These are phyloP conservation scores for Elaphurus davidianus DNA, from an alignment of 2,113 vertebrate genomes.

Conservation along the genomic window DNA sequence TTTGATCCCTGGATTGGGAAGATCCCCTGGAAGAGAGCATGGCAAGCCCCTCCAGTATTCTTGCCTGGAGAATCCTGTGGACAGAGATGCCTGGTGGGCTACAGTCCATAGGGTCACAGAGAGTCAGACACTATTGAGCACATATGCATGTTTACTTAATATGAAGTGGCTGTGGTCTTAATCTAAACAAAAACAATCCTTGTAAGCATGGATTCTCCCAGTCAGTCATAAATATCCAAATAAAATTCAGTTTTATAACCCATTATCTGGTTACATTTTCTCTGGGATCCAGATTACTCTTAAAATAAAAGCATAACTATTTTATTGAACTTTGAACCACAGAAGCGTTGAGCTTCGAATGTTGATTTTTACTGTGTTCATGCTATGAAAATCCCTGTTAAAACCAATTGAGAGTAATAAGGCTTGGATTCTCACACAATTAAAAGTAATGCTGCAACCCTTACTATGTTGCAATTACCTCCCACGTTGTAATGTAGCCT, in stretches of 20 bases:
- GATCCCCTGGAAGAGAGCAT: not conserved
- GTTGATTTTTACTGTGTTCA: not conserved
- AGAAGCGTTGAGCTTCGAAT: not conserved
- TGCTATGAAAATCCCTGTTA: not conserved
- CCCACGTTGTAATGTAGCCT: not conserved
- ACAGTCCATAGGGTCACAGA: not conserved
- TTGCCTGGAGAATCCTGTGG: not conserved
- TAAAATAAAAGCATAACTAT: not conserved
- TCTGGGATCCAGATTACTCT: not conserved
- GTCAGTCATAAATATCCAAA: not conserved
- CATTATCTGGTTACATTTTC: not conserved
- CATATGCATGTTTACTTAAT: not conserved
- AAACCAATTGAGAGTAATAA: not conserved
- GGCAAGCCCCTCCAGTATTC: not conserved
- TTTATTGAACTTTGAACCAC: constrained; percentile 17
- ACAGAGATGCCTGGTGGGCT: not conserved
- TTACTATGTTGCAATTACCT: not conserved
- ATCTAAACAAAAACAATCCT: not conserved
- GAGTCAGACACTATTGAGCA: not conserved
- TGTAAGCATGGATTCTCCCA: not conserved
- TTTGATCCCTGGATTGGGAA: not conserved
- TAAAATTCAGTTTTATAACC: not conserved
- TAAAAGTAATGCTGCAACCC: not conserved
- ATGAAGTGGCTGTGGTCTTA: not conserved
- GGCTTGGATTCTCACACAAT: not conserved